Conservation (phyloP, 2,797 vertebrate genomes). For the Propithecus deckenii region DNA sequence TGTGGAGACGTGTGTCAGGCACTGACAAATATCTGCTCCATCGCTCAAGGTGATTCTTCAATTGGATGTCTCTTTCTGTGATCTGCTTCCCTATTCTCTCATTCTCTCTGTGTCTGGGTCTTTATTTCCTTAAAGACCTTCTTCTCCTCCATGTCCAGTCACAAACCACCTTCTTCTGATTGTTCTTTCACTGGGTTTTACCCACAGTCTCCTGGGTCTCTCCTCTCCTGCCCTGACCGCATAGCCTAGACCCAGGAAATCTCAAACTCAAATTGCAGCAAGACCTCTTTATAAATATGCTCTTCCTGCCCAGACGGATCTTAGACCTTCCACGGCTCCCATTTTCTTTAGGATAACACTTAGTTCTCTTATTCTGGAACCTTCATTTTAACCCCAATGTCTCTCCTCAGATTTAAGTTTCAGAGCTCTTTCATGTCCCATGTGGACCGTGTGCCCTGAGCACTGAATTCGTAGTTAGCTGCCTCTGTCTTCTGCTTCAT, state of each 20-base stretch:
- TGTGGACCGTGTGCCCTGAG: neutral
- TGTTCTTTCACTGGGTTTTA: neutral
- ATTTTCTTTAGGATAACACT: neutral
- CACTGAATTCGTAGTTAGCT: neutral
- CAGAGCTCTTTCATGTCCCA: neutral
- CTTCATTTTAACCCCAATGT: neutral
- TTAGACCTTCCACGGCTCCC: neutral
- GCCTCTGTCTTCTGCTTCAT: neutral
- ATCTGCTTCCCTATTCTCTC: neutral
- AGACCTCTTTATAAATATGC: neutral
- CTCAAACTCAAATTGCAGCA: neutral
- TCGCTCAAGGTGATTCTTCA: neutral
- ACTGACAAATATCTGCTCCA: neutral
- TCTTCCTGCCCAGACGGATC: neutral
- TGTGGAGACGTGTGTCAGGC: neutral
- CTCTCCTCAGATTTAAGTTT: neutral
- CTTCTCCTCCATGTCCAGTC: neutral
- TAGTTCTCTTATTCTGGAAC: neutral
- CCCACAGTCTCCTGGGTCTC: neutral
- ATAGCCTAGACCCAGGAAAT: neutral
- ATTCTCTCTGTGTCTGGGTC: neutral
- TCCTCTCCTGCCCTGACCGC: neutral
- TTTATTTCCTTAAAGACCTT: neutral
- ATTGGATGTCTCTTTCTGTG: neutral
- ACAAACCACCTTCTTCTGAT: neutral